Evolutionary conservation across 2,113 vertebrate genomes (phyloP), one percentile per base, ranked within the genome.

Genomic region (Silurus asotus): DNA sequence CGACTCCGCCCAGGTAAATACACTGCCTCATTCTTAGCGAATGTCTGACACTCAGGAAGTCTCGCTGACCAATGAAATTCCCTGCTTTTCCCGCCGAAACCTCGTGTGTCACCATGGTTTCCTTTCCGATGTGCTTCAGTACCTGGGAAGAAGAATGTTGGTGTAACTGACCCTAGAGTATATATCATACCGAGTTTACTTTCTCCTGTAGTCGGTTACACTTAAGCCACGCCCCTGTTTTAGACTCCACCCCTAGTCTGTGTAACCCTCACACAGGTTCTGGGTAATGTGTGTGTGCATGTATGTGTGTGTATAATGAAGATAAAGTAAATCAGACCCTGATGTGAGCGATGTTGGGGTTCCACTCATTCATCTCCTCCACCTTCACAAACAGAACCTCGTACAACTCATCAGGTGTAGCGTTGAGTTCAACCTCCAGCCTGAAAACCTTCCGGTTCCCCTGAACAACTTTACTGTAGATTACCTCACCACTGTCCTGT

Each of bases 361-460:
- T 96, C 96, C 96, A 96, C 64, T 55, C 61, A 75, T 94, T 94
- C 94, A 96, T 96, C 62, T 96, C 93, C 85, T 96, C 95, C 1
- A 96, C 88, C 72, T 90, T 90, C 81, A 94, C 90, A 20, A 95
- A 96, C 64, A 96, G 89, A 23, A 96, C 87, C 11, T 58, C 88
- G 0, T 96, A 93, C 10, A 96, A 90, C 49, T 89, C 88, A 0
- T 94, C 94, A 17, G 93, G 89, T 0, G 93, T 91, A 37, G 91
- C 92, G 0, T 95, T 90, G 69, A 97, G 89, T 11, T 95, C 92
- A 0, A 90, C 91, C 81, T 97, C 96, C 55, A 95, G 87, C 55
- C 92, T 90, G 86, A 96, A 97, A 55, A 97, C 95, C 85, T 93
- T 96, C 81, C 91, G 89, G 23, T 90, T 90, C 3, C 93, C 94